Base-by-base conservation (phyloP, 2,113 vertebrate genomes). In the Dicaeum eximium region DNA sequence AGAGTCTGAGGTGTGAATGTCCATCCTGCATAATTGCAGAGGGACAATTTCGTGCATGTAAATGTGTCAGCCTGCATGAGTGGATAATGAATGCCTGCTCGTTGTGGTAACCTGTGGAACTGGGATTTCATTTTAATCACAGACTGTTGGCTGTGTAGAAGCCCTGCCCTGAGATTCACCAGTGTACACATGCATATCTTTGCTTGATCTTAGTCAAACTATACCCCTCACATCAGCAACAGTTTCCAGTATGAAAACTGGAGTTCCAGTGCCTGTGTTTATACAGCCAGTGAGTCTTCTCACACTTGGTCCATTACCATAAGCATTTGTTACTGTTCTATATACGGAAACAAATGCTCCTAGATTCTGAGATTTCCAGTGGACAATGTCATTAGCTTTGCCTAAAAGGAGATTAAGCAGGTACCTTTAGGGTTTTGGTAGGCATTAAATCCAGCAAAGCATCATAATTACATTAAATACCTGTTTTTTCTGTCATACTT, bases 91-190 rank as follows among this genome's bases (percentile, higher is more conserved):
- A 50, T 0, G 5, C 75, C 71, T 73, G 64, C 87, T 89, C 7
- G 0, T 8, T 33, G 56, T 5, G 23, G 73, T 71, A 47, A 84
- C 80, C 65, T 67, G 69, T 71, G 92, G 60, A 92, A 80, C 86
- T 81, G 70, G 88, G 96, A 71, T 96, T 95, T 96, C 47, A 8
- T 89, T 94, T 66, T 72, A 89, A 93, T 92, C 90, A 92, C 82
- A 75, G 80, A 37, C 80, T 82, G 42, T 10, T 93, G 15, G 45
- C 50, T 88, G 92, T 45, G 88, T 35, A 35, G 87, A 62, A 95
- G 92, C 88, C 92, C 92, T 96, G 78, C 94, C 73, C 90, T 64
- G 73, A 37, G 65, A 91, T 95, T 95, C 93, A 53, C 78, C 47
- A 70, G 40, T 22, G 60, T 81, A 24, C 72, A 35, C 84, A 54